Percentiles rank a stretch among this genome's conserved stretches.
These are phyloP conservation scores for Lucilia cuprina DNA, from an alignment of 1,140 invertebrate species.

Conservation along the genomic window DNA sequence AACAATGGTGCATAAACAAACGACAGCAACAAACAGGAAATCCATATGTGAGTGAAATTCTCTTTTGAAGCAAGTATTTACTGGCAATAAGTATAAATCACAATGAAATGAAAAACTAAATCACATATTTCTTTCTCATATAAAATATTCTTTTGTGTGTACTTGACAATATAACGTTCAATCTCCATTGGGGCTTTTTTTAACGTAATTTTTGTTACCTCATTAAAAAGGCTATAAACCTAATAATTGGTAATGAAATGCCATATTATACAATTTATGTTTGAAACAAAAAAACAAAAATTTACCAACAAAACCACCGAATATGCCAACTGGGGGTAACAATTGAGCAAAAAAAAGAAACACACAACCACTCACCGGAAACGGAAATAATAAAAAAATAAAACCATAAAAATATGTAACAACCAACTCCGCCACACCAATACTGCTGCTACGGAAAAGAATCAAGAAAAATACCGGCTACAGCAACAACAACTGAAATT, in stretches of 20 bases:
- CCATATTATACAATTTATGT: background rate
- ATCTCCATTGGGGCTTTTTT: background rate
- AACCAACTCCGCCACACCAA: background rate
- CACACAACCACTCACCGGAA: conserved; percentile 8
- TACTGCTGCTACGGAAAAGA: too few species aligned
- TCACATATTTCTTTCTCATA: background rate
- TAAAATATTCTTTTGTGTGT: background rate
- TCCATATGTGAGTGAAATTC: background rate
- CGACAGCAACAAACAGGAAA: background rate
- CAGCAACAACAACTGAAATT: background rate
- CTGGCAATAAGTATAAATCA: background rate
- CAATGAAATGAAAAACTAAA: background rate
- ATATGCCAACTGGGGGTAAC: background rate
- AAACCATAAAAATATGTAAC: background rate
- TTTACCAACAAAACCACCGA: background rate
- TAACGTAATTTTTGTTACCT: background rate
- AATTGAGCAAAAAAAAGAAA: background rate
- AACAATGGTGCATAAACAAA: background rate
- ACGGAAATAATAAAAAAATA: conserved; percentile 15
- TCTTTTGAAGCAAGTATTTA: background rate
- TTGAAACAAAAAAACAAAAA: background rate
- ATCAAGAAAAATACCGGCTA: background rate
- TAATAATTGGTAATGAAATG: conserved; percentile 17
- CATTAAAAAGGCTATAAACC: conserved; percentile 27
- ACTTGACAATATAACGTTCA: background rate